phyloP scores from a whole-genome alignment of 2,797 vertebrate species.

The Anas bahamensis region DNA sequence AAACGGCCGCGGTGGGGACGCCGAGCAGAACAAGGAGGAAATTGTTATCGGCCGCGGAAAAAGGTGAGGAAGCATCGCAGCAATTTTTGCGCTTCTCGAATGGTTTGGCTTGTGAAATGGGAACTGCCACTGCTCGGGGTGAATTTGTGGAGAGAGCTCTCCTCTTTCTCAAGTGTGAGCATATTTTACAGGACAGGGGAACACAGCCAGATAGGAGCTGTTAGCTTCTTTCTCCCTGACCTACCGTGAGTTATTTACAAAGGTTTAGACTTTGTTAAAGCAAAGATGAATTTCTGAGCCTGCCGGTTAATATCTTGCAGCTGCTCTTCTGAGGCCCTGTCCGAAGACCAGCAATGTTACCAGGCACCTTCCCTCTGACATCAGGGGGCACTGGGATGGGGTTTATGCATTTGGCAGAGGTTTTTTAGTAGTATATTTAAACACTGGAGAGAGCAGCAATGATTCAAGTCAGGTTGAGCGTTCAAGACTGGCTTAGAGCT shows the following conservation, averaged over 20 bases:
- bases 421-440: constrained; percentile 23
- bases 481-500: background rate
- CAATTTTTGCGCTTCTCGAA: background rate
- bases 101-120: background rate
- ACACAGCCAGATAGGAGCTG: constrained; percentile 24
- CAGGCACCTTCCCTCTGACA: constrained; percentile 20
- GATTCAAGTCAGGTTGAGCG: background rate
- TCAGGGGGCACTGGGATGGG: constrained; percentile 11
- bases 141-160: background rate
- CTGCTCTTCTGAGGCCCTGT: constrained; percentile 33
- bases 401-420: constrained; percentile 6
- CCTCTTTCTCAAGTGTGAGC: background rate
- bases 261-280: constrained; percentile 13
- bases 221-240: background rate
- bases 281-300: constrained; percentile 20
- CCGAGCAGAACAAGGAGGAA: background rate
- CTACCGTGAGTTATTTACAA: constrained; percentile 18
- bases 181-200: constrained; percentile 36
- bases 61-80: background rate
- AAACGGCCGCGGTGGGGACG: background rate
- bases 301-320: constrained; percentile 34
- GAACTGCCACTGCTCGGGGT: background rate
- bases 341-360: background rate
- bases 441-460: background rate
- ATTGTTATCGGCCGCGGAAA: background rate